Base-by-base conservation (phyloP, 2,888 invertebrate species). In the Orthosia cruda region DNA sequence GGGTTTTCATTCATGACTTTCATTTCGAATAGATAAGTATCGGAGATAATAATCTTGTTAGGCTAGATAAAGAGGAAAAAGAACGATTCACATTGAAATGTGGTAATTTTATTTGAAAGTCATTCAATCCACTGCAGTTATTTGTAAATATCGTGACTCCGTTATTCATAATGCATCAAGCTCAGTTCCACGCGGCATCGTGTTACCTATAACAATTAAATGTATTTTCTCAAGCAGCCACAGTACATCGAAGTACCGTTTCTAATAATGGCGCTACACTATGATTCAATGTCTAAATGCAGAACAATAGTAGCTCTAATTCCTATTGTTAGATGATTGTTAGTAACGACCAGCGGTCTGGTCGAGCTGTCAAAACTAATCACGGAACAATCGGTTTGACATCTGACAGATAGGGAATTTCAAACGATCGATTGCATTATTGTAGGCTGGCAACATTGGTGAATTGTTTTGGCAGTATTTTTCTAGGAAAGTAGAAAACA, bases 321-420 rank as follows among this genome's bases (percentile, higher is more conserved):
- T 63, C 68, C 62, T 58, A 84, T 80, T 84, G 85, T 80, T 71
- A 74, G 32, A 49, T 26, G 59, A 75, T 75, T 78, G 74, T 80
- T 80, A 32, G 59, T 67, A 81, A 57, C 65, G 52, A 67, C 50
- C 26, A 58, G 62, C 59, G 73, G 85, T 83, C 68, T 40, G 40
- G 69, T 70, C n/a, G 26, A 67, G 18, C 82, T 70, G 78, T 85
- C 83, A 81, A 81, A 83, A 70, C 73, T 74, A 72, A 82, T 83
- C 82, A 57, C 67, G n/a, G 49, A 85, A 83, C 71, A 85, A 81
- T 62, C 65, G 52, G 32, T 71, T 72, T 73, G 83, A 85, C 82
- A 77, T 73, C 57, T 84, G 77, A 82, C 82, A 68, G 71, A 85
- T 81, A 71, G 59, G 32, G 12, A 54, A 58, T 45, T 70, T 71